Percentiles rank a stretch among this genome's conserved stretches.
Evolutionary conservation across 2,113 vertebrate species (phyloP).

Genomic region (Typhlomys cinereus): DNA sequence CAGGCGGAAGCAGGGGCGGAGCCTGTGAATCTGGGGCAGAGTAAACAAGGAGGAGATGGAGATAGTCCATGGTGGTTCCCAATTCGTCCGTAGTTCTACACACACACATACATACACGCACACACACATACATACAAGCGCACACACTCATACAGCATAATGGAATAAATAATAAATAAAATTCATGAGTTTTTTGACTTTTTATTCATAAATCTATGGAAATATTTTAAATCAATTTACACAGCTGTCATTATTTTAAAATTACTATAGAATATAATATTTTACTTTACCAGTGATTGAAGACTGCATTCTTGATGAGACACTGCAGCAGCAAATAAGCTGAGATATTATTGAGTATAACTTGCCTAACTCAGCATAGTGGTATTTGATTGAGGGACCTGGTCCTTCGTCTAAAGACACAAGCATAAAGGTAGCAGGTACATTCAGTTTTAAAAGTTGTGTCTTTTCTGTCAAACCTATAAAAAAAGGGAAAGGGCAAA

Average conservation of each 20-base stretch:
- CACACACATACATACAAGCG: too few species aligned
- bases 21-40: too few species aligned
- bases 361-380: conserved; percentile 98
- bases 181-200: background rate
- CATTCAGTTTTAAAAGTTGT: conserved; percentile 96
- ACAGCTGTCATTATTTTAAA: background rate
- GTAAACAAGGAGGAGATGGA: too few species aligned
- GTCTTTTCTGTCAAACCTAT: conserved; percentile 97
- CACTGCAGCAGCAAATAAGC: conserved; percentile 98
- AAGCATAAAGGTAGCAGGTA: conserved; percentile 99
- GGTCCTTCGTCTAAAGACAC: conserved; percentile 98
- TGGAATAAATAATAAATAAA: background rate
- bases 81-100: too few species aligned
- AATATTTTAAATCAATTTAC: too few species aligned
- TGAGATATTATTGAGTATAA: conserved; percentile 99
- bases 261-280: background rate
- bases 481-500: background rate
- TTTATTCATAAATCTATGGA: too few species aligned
- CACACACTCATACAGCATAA: too few species aligned
- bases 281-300: conserved; percentile 86
- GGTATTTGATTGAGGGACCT: conserved; percentile 99
- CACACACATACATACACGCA: too few species aligned
- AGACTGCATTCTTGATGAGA: conserved; percentile 97
- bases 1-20: too few species aligned
- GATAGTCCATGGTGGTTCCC: too few species aligned